Conservation (phyloP, 2,888 invertebrate genomes). For the Physocephala rufipes region DNA sequence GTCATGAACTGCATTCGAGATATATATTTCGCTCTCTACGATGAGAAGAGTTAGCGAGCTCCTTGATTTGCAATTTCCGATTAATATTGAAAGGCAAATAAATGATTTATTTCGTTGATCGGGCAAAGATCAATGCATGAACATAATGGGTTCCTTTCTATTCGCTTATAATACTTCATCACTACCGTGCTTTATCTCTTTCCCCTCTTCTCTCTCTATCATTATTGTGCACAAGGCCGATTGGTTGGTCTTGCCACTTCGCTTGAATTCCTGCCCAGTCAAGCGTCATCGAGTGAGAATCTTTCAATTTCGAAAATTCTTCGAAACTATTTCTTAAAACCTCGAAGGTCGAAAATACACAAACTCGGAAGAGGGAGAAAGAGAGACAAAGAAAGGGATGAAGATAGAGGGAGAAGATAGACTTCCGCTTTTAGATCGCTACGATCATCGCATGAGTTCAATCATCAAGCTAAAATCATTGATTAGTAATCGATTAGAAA, state of each 20-base stretch:
- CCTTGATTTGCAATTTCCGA: too few species aligned
- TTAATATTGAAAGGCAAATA: neutral
- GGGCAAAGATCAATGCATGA: neutral
- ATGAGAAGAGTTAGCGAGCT: too few species aligned
- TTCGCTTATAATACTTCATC: neutral
- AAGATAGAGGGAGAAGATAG: neutral
- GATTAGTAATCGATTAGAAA: conserved; percentile 43
- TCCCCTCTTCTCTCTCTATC: neutral
- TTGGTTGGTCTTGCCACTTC: conserved; percentile 5
- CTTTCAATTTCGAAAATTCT: conserved; percentile 11
- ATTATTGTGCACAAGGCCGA: too few species aligned
- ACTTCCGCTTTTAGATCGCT: conserved; percentile 12
- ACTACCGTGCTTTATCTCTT: neutral
- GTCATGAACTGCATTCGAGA: too few species aligned
- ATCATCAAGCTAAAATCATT: conserved; percentile 38
- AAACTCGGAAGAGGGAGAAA: neutral
- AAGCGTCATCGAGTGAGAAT: conserved; percentile 32
- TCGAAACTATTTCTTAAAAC: too few species aligned
- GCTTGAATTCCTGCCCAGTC: conserved; percentile 26
- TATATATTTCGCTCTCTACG: too few species aligned
- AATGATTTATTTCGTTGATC: neutral
- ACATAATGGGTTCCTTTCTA: neutral
- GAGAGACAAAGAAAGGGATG: neutral
- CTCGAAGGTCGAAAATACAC: too few species aligned
- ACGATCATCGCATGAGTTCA: conserved; percentile 4